phyloP scores from a whole-genome alignment of 2,797 vertebrate genomes.

The Mormyrus hasselquistii region DNA sequence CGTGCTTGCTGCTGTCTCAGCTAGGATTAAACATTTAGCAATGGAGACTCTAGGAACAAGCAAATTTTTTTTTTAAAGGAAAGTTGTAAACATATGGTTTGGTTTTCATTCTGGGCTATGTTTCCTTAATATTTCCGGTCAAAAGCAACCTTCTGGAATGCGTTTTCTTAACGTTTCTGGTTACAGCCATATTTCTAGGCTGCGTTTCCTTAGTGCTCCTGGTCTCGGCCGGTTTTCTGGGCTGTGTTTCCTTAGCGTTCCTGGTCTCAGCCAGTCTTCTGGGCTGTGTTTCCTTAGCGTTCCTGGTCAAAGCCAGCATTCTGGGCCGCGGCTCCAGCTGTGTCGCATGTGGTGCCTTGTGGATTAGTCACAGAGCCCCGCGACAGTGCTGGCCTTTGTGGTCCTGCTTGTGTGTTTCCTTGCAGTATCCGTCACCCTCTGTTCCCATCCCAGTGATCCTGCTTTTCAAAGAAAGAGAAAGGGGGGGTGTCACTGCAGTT shows the following conservation, averaged over 20 bases:
- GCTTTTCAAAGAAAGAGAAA: neutral
- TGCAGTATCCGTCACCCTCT: neutral
- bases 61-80: neutral
- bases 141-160: neutral
- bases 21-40: neutral
- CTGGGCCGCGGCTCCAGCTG: neutral
- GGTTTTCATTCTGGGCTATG: neutral
- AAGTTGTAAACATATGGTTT: neutral
- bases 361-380: neutral
- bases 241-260: neutral
- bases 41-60: neutral
- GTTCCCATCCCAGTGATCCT: conserved; percentile 20
- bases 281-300: neutral
- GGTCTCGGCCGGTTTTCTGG: neutral
- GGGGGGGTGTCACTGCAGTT: neutral
- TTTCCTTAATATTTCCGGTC: neutral
- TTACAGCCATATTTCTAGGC: neutral
- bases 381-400: conserved; percentile 17
- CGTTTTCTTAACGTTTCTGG: neutral
- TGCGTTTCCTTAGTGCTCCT: neutral
- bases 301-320: neutral
- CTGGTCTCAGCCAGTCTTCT: neutral
- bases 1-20: neutral
- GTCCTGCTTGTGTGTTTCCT: neutral
- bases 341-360: neutral